Evolutionary conservation across 2,113 vertebrate species (phyloP).

Genomic region (Alaudala cheleensis): DNA sequence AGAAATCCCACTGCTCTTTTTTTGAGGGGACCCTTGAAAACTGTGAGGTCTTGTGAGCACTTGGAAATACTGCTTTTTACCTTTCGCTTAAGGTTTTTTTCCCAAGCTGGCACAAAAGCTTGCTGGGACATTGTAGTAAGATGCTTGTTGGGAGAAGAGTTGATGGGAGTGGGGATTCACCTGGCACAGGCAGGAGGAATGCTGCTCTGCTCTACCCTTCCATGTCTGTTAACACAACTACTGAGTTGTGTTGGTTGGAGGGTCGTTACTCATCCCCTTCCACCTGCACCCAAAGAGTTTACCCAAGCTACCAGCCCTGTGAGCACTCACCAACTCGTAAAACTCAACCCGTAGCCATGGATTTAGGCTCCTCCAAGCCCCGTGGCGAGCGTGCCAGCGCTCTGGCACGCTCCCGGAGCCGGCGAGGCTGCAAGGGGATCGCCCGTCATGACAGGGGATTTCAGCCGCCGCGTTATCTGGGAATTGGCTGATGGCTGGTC

Average conservation of each 20-base stretch:
- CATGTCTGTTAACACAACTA: not conserved
- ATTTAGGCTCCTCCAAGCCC: not conserved
- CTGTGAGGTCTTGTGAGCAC: fast-evolving
- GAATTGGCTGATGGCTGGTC: constrained; percentile 79
- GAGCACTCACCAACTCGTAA: fast-evolving
- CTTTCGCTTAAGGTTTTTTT: not conserved
- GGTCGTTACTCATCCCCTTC: not conserved
- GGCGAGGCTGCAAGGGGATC: constrained; percentile 41
- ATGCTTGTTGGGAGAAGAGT: not conserved
- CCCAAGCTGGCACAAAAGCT: not conserved
- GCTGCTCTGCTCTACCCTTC: not conserved
- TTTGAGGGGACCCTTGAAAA: not conserved
- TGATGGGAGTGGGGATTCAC: not conserved
- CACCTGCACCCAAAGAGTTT: not conserved
- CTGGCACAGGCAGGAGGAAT: not conserved
- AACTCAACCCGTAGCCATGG: fast-evolving
- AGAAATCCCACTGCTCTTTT: not conserved
- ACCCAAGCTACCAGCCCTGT: not conserved
- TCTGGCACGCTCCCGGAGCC: not conserved
- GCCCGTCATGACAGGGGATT: constrained; percentile 76
- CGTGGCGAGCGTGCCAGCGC: not conserved
- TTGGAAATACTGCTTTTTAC: not conserved
- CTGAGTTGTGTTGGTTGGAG: not conserved
- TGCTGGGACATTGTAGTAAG: not conserved
- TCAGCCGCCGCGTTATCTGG: constrained; percentile 70